Percentiles rank a stretch among this genome's conserved stretches.
phyloP scores from a whole-genome alignment of 2,797 vertebrate genomes.

The Cossypha polioptera region DNA sequence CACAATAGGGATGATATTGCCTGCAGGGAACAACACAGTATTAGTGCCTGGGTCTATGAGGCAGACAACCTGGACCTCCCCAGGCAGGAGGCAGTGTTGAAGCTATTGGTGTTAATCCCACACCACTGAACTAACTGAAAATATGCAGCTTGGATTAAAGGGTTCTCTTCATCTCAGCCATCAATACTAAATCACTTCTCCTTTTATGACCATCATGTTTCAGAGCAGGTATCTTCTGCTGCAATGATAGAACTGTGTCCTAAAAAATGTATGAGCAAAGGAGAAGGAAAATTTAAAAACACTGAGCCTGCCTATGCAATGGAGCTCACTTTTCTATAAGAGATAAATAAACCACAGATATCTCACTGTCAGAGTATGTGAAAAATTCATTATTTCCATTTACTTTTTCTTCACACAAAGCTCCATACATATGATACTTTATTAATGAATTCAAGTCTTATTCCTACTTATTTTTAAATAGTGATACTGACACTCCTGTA shows the following conservation, averaged over 20 bases:
- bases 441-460: neutral
- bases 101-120: neutral
- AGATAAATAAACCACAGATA: slow-evolving; percentile 4
- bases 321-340: neutral
- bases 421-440: neutral
- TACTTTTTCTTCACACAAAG: neutral
- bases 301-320: neutral
- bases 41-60: neutral
- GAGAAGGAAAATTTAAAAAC: neutral
- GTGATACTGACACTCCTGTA: neutral
- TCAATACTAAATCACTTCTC: neutral
- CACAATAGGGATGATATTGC: neutral
- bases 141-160: neutral
- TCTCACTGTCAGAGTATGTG: neutral
- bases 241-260: neutral
- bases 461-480: neutral
- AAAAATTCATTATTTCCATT: slow-evolving; percentile 7
- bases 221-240: neutral
- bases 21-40: neutral
- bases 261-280: neutral
- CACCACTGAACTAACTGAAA: neutral
- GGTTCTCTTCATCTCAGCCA: neutral
- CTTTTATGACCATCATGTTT: neutral
- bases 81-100: neutral
- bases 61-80: neutral